Percentiles rank a stretch among this genome's conserved stretches.
phyloP scores from a whole-genome alignment of 2,113 vertebrate genomes.

The Craseonycteris thonglongyai region DNA sequence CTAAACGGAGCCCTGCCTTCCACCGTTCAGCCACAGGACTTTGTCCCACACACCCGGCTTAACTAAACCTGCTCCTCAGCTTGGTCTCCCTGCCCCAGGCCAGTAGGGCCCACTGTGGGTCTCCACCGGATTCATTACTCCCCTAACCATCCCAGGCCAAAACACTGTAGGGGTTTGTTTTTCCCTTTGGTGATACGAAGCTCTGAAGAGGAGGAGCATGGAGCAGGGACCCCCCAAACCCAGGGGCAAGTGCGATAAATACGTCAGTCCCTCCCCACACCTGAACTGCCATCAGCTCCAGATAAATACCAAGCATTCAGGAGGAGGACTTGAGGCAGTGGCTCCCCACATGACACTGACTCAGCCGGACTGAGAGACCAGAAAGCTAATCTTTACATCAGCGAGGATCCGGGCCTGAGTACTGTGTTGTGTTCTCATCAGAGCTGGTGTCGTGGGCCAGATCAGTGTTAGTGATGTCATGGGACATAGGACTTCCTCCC shows the following conservation, averaged over 20 bases:
- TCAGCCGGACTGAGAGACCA: not conserved
- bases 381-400: not conserved
- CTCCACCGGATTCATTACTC: too few relatives aligned
- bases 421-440: not conserved
- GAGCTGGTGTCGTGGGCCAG: not conserved
- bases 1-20: not conserved
- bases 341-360: fast-evolving
- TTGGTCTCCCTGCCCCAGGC: not conserved
- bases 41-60: not conserved
- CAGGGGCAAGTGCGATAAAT: too few relatives aligned
- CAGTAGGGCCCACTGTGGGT: not conserved
- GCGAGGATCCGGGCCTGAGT: not conserved
- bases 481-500: not conserved
- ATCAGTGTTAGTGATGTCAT: too few relatives aligned
- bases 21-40: not conserved
- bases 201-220: not conserved
- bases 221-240: not conserved
- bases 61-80: fast-evolving
- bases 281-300: not conserved
- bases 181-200: not conserved
- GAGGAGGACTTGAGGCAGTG: fast-evolving
- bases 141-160: not conserved
- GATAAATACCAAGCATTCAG: fast-evolving
- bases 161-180: too few relatives aligned
- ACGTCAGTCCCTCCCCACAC: fast-evolving